phyloP scores from a whole-genome alignment of 1,140 invertebrate genomes.

The Acromyrmex heyeri region DNA sequence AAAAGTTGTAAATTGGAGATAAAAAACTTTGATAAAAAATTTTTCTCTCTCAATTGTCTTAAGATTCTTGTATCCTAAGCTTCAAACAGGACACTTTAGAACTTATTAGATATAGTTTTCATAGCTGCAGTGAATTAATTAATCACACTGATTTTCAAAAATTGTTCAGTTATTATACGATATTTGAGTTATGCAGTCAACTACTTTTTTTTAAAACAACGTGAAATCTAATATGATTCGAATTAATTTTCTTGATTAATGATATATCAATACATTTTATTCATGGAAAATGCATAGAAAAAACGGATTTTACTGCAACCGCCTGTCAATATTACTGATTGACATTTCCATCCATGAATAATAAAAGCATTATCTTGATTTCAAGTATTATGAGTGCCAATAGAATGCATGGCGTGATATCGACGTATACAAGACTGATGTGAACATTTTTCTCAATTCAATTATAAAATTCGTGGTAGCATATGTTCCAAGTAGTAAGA shows the following conservation, averaged over 20 bases:
- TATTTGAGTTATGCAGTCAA: neutral
- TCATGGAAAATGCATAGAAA: neutral
- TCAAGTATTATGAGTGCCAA: slow-evolving; percentile 28
- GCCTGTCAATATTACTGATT: slow-evolving; percentile 43
- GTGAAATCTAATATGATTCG: neutral
- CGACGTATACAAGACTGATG: slow-evolving; percentile 32
- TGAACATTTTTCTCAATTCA: slow-evolving; percentile 13
- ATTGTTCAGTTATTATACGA: neutral
- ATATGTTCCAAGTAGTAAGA: neutral
- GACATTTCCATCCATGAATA: slow-evolving; percentile 44
- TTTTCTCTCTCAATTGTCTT: no score
- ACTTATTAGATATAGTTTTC: no score
- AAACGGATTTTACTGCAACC: neutral
- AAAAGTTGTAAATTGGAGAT: no score
- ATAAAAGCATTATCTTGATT: slow-evolving; percentile 64
- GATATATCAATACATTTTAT: neutral
- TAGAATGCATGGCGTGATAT: slow-evolving; percentile 39
- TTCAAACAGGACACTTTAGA: no score
- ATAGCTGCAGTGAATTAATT: no score
- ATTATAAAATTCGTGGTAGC: neutral
- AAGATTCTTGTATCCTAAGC: no score
- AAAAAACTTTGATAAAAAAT: no score
- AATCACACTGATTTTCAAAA: neutral
- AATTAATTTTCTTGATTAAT: slow-evolving; percentile 9
- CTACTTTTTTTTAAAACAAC: neutral